Conservation (phyloP, 1,140 invertebrate species). For the Caenorhabditis latens region DNA sequence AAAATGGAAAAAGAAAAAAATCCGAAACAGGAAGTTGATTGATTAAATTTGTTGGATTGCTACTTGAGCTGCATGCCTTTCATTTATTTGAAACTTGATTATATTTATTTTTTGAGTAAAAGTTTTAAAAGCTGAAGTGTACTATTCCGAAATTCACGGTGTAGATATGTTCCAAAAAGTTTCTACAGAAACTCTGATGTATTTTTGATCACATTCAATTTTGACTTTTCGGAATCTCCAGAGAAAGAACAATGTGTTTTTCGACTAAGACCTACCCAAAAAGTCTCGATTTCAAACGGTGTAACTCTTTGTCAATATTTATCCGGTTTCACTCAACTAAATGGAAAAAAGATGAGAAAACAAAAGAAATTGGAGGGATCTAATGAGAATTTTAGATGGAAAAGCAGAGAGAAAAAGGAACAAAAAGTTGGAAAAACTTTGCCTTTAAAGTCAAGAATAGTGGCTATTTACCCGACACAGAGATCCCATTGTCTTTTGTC, state of each 20-base stretch:
- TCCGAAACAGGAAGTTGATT: not conserved
- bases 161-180: too few species aligned
- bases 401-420: not conserved
- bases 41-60: not conserved
- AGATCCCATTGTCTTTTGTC: conserved; percentile 39
- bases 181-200: too few species aligned
- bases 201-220: too few species aligned
- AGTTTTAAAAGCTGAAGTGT: too few species aligned
- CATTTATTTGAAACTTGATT: too few species aligned
- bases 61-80: too few species aligned
- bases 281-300: not conserved
- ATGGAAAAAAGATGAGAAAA: conserved; percentile 1
- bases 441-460: conserved; percentile 42
- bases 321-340: not conserved
- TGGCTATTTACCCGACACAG: conserved; percentile 40
- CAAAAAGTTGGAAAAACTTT: conserved; percentile 20
- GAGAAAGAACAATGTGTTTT: not conserved
- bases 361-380: not conserved
- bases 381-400: conserved; percentile 50
- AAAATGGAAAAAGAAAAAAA: not conserved
- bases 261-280: not conserved
- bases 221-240: too few species aligned
- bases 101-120: too few species aligned
- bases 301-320: conserved; percentile 10
- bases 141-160: too few species aligned